Percentiles rank a stretch among this genome's conserved stretches.
These are phyloP conservation scores for Cyclina sinensis DNA, from an alignment of 1,140 invertebrate genomes.

Conservation along the genomic window DNA sequence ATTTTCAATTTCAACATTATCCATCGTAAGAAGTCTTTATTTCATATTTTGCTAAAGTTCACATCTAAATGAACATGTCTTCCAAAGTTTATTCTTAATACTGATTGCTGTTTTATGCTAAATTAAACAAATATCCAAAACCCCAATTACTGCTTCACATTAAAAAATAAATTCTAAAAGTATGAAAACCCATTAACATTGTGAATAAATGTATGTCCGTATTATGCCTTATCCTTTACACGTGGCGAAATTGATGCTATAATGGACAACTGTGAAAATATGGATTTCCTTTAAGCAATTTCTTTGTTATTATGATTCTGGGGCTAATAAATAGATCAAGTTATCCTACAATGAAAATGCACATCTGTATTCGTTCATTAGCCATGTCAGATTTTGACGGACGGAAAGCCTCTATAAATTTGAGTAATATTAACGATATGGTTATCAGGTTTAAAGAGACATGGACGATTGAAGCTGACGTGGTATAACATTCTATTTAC, in stretches of 20 bases:
- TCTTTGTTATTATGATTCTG: slow-evolving; percentile 30
- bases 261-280: slow-evolving; percentile 33
- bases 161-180: too few relatives aligned
- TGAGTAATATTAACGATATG: neutral
- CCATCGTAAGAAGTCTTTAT: too few relatives aligned
- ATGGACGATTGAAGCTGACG: too few relatives aligned
- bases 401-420: neutral
- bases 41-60: too few relatives aligned
- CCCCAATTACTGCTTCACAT: too few relatives aligned
- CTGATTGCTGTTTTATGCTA: too few relatives aligned
- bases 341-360: slow-evolving; percentile 5
- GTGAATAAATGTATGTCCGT: neutral
- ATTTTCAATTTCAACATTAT: too few relatives aligned
- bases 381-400: slow-evolving; percentile 31
- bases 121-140: too few relatives aligned
- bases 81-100: too few relatives aligned
- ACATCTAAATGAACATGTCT: too few relatives aligned
- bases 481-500: too few relatives aligned
- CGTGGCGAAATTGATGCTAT: neutral
- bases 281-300: slow-evolving; percentile 14
- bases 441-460: neutral
- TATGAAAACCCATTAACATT: neutral
- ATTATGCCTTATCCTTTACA: neutral
- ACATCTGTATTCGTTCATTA: slow-evolving; percentile 8
- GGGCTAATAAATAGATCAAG: slow-evolving; percentile 36